Conservation (phyloP, 1,140 invertebrate species). For the Charaxes varanes region DNA sequence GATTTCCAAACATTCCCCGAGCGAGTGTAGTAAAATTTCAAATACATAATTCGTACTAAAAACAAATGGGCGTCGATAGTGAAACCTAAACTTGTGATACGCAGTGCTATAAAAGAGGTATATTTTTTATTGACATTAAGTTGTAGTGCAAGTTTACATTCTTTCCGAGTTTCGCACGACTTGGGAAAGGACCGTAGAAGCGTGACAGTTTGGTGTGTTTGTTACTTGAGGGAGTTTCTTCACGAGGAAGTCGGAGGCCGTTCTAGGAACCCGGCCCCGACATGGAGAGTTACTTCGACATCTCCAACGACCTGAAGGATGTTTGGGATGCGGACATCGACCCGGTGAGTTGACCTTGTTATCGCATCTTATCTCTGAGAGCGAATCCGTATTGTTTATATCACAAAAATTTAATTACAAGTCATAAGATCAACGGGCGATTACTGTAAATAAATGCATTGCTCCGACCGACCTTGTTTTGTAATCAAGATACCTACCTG, state of each 20-base stretch:
- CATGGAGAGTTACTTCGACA: slow-evolving; percentile 82
- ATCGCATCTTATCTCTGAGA: slow-evolving; percentile 38
- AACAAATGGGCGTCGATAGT: slow-evolving; percentile 65
- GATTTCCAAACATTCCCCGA: slow-evolving; percentile 50
- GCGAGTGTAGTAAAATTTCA: slow-evolving; percentile 61
- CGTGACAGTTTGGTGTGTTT: slow-evolving; percentile 59
- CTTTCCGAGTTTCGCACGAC: slow-evolving; percentile 45
- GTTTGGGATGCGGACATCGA: slow-evolving; percentile 86
- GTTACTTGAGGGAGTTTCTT: slow-evolving; percentile 36
- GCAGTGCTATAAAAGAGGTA: slow-evolving; percentile 35
- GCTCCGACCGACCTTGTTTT: slow-evolving; percentile 28
- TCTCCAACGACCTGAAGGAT: slow-evolving; percentile 81
- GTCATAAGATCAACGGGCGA: slow-evolving; percentile 19
- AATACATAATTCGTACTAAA: slow-evolving; percentile 41
- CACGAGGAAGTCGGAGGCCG: slow-evolving; percentile 48
- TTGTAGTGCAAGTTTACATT: slow-evolving; percentile 46
- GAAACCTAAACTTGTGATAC: slow-evolving; percentile 59
- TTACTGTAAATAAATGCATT: slow-evolving; percentile 21
- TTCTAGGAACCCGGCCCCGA: slow-evolving; percentile 44
- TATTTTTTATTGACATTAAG: slow-evolving; percentile 27
- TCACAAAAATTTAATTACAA: slow-evolving; percentile 7
- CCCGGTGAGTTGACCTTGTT: slow-evolving; percentile 78
- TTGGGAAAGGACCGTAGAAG: slow-evolving; percentile 40
- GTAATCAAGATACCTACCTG: slow-evolving; percentile 31
- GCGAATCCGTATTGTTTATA: slow-evolving; percentile 18